These are phyloP conservation scores for Hyposoter dolosus DNA, from an alignment of 2,888 invertebrate species.

Conservation along the genomic window DNA sequence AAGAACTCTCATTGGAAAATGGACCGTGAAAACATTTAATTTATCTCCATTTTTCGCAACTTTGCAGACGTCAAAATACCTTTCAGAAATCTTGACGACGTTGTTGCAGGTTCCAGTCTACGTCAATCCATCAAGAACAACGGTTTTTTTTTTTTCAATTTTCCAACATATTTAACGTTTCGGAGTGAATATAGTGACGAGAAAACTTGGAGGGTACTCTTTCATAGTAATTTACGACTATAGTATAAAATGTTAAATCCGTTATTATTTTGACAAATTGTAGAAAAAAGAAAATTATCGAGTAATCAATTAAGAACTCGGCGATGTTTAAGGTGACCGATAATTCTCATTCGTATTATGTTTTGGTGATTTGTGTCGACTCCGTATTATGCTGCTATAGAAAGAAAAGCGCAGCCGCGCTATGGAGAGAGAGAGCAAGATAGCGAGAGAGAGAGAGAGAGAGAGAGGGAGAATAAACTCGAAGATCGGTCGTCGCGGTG, in stretches of 20 bases:
- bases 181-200: too few species aligned
- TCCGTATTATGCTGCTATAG: neutral
- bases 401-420: neutral
- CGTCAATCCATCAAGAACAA: too few species aligned
- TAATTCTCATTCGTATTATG: neutral
- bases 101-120: too few species aligned
- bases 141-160: too few species aligned
- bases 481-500: neutral
- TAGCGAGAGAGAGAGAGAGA: neutral
- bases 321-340: neutral
- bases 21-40: neutral
- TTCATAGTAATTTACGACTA: too few species aligned
- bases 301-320: neutral
- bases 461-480: neutral
- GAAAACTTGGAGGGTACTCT: too few species aligned
- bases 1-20: neutral
- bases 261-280: too few species aligned
- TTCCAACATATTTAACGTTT: too few species aligned
- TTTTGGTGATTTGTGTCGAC: neutral
- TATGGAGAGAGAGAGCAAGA: neutral
- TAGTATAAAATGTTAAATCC: too few species aligned
- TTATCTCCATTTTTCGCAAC: neutral
- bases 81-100: too few species aligned
- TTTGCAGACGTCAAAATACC: too few species aligned
- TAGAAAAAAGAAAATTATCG: too few species aligned